These are phyloP conservation scores for Catharus ustulatus DNA, from an alignment of 2,797 vertebrate genomes.

Conservation along the genomic window DNA sequence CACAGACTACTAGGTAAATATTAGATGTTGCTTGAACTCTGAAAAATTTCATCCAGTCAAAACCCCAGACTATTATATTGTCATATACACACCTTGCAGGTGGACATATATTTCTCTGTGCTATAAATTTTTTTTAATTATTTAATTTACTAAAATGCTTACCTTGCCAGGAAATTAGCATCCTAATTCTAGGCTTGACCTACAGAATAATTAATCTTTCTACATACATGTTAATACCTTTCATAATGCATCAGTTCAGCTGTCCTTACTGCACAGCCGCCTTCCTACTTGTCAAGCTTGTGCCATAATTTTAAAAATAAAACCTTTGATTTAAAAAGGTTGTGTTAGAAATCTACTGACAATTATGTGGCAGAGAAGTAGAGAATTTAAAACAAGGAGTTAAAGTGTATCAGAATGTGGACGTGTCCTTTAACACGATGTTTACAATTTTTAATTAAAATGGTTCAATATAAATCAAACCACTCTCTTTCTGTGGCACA, in stretches of 20 bases:
- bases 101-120: not conserved
- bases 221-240: not conserved
- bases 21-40: not conserved
- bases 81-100: not conserved
- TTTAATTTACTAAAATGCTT: not conserved
- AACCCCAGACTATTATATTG: not conserved
- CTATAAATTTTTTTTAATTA: not conserved
- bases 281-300: not conserved
- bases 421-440: not conserved
- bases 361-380: not conserved
- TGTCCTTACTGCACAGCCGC: not conserved
- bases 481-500: not conserved
- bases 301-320: not conserved
- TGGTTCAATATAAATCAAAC: not conserved
- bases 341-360: not conserved
- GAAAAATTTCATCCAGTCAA: not conserved
- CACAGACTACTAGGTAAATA: not conserved
- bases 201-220: not conserved
- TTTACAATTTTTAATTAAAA: not conserved
- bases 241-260: not conserved
- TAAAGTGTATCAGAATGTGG: not conserved
- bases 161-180: not conserved
- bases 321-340: not conserved
- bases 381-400: not conserved
- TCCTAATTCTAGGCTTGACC: not conserved